Evolutionary conservation across 2,888 invertebrate genomes (phyloP), one percentile per base, ranked within the genome.

Genomic region (Leucozona laternaria): DNA sequence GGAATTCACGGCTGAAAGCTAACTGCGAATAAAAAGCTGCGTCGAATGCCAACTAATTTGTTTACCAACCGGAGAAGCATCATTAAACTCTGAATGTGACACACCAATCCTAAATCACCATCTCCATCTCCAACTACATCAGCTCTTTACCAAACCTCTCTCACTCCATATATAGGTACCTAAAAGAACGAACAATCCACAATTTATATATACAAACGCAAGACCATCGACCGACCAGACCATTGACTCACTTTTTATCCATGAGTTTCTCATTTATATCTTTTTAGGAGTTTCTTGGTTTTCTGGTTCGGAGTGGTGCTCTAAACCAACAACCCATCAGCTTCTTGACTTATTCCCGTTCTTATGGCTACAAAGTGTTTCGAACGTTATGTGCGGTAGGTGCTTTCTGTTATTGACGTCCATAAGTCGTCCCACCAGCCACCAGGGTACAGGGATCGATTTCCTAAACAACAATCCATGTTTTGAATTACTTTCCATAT

Each of bases 331-430:
- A 28, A 45, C 66, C 48, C 37, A n/a, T n/a, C n/a, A 60, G 25
- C 68, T 53, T 68, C 68, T 68, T 68, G 68, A 68, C 68, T 68
- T 68, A 68, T 68, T 68, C 68, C 68, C 37, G 53, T 53, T 68
- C 22, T 37, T 68, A 68, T 53, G 22, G 68, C 37, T 53, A 40
- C 50, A 53, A 68, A 68, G 68, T 68, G 53, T 68, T 68, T 68
- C 10, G 68, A 53, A 37, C 17, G 37, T 68, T 68, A 53, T 53
- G 68, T 37, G 68, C 15, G 50, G 60, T 60, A 40, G 50, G 60
- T 60, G 60, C 66, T 50, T 68, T 68, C 66, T 68, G 68, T 37
- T 68, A 68, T 68, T 68, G 68, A 68, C 68, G 68, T 68, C 68
- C 53, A 53, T 68, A 68, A 53, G 68, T 53, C 25, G 28, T 53